Evolutionary conservation across 2,113 vertebrate genomes (phyloP).

Genomic region (Alligator mississippiensis): DNA sequence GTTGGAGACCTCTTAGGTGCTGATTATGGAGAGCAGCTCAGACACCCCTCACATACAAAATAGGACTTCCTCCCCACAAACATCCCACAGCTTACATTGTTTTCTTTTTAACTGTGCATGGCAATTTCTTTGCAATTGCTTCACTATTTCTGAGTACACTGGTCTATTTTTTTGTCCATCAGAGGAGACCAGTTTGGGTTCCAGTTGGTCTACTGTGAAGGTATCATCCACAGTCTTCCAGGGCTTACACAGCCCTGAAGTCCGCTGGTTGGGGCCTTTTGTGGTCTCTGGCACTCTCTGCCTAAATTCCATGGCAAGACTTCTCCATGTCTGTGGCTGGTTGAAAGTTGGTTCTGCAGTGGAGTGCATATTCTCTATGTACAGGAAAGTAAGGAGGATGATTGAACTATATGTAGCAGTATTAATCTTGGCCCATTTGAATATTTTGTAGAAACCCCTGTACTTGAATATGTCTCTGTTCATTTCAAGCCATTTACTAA

Average conservation of each 20-base stretch:
- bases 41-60: background rate
- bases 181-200: background rate
- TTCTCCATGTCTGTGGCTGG: background rate
- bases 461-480: background rate
- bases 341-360: background rate
- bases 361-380: background rate
- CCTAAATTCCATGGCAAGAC: background rate
- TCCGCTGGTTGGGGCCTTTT: background rate
- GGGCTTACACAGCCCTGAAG: fast-evolving
- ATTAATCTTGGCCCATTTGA: background rate
- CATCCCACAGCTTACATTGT: background rate
- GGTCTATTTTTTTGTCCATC: background rate
- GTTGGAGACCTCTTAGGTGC: background rate
- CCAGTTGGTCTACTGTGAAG: background rate
- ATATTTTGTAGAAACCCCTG: background rate
- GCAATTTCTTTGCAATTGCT: background rate
- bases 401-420: background rate
- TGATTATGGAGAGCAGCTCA: background rate
- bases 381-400: background rate
- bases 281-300: too few species aligned
- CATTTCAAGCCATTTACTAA: constrained; percentile 7
- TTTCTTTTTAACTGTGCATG: background rate
- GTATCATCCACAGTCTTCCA: background rate
- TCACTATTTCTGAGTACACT: background rate
- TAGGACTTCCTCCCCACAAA: background rate